These are phyloP conservation scores for Phaedon cochleariae DNA, from an alignment of 2,888 invertebrate species.

Conservation along the genomic window DNA sequence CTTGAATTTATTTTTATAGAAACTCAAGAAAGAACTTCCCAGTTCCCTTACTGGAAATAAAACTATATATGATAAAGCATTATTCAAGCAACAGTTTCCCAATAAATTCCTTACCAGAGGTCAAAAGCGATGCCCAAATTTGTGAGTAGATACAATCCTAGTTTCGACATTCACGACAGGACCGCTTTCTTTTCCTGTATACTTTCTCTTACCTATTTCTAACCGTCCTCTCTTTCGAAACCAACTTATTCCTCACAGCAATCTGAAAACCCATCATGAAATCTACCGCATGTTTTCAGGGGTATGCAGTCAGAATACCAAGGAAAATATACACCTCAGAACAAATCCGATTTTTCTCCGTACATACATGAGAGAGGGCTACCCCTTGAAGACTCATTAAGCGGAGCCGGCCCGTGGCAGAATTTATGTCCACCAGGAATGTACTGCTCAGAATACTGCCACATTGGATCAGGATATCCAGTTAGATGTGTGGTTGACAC, in stretches of 20 bases:
- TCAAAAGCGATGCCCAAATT: constrained; percentile 50
- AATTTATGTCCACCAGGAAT: constrained; percentile 58
- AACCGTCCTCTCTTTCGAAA: too few relatives aligned
- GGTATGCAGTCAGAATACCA: constrained; percentile 55
- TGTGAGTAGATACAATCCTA: constrained; percentile 46
- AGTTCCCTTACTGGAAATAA: constrained; percentile 45
- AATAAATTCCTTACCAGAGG: constrained; percentile 46
- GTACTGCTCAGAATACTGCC: constrained; percentile 62
- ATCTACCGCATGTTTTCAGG: constrained; percentile 54
- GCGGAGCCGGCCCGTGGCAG: constrained; percentile 55
- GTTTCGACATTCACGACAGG: too few relatives aligned
- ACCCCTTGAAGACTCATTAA: constrained; percentile 49
- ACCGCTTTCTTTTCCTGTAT: too few relatives aligned
- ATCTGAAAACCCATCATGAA: too few relatives aligned
- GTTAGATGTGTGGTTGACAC: constrained; percentile 43
- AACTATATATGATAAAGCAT: constrained; percentile 44
- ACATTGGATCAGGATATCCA: constrained; percentile 60
- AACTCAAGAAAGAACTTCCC: constrained; percentile 42
- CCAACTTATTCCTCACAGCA: too few relatives aligned
- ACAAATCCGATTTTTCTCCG: constrained; percentile 53
- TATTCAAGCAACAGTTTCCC: constrained; percentile 46
- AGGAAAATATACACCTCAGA: constrained; percentile 52
- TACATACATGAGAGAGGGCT: constrained; percentile 51
- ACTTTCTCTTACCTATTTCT: too few relatives aligned
- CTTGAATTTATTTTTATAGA: constrained; percentile 40